Conservation (phyloP, 2,888 invertebrate genomes). For the Crematogaster levior region DNA sequence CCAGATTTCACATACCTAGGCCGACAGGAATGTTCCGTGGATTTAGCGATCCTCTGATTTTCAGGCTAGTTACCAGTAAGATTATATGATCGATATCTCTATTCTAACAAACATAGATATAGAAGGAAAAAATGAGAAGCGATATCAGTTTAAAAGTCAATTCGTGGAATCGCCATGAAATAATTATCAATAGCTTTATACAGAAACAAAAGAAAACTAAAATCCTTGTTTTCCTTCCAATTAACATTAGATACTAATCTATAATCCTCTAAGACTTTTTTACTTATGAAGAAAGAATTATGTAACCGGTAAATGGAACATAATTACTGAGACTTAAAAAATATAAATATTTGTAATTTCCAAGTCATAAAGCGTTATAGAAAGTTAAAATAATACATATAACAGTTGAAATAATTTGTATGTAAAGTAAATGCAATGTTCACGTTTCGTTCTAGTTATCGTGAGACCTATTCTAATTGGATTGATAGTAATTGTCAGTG, state of each 20-base stretch:
- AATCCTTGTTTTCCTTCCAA: neutral
- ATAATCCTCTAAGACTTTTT: neutral
- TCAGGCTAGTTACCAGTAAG: conserved; percentile 86
- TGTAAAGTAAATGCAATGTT: neutral
- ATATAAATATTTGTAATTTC: neutral
- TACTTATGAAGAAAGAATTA: neutral
- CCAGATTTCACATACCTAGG: conserved; percentile 87
- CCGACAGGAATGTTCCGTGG: conserved; percentile 84
- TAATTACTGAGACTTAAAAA: neutral
- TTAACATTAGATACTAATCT: neutral
- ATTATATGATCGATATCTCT: neutral
- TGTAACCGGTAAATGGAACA: neutral
- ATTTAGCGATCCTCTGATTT: conserved; percentile 87
- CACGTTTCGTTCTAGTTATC: conserved; percentile 81
- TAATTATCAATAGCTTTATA: neutral
- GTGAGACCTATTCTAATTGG: conserved; percentile 88
- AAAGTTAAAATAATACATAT: neutral
- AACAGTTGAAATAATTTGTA: neutral
- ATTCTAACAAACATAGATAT: neutral
- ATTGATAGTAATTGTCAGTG: conserved; percentile 86
- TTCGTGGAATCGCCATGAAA: neutral
- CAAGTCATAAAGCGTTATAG: neutral
- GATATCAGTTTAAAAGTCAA: conserved; percentile 6
- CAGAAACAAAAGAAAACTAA: neutral
- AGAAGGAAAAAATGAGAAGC: neutral